Percentiles rank a stretch among this genome's conserved stretches.
phyloP scores from a whole-genome alignment of 2,888 invertebrate genomes.

The Trichopria drosophilae region DNA sequence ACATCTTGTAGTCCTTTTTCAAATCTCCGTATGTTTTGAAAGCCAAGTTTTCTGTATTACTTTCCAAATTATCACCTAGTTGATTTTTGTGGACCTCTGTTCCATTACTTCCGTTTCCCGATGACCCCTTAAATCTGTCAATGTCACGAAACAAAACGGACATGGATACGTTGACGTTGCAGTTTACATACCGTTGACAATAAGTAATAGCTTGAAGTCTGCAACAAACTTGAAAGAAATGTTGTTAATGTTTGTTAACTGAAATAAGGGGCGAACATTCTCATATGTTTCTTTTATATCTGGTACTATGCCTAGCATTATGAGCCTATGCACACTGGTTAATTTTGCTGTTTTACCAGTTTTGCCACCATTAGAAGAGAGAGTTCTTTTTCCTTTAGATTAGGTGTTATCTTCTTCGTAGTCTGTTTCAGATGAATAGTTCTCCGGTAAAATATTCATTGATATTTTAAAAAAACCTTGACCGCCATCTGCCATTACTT shows the following conservation, averaged over 20 bases:
- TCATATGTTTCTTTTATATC: constrained; percentile 5
- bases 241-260: neutral
- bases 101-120: too few relatives aligned
- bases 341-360: constrained; percentile 5
- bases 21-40: too few relatives aligned
- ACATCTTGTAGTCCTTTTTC: too few relatives aligned
- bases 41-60: too few relatives aligned
- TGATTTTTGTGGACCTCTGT: neutral
- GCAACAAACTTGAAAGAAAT: neutral
- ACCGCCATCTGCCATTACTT: constrained; percentile 1
- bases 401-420: neutral
- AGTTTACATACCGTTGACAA: constrained; percentile 2
- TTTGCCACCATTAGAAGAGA: constrained; percentile 1
- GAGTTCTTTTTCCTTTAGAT: neutral
- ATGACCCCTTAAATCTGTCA: constrained; percentile 1
- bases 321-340: constrained; percentile 6
- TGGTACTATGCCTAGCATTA: constrained; percentile 5
- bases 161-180: constrained; percentile 1
- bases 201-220: too few relatives aligned
- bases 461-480: constrained; percentile 8
- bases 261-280: neutral
- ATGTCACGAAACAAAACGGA: constrained; percentile 2
- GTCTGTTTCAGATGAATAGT: constrained; percentile 2
- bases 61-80: too few relatives aligned
- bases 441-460: constrained; percentile 3